Conservation (phyloP, 1,140 invertebrate species). For the Scaptomyza hsui region DNA sequence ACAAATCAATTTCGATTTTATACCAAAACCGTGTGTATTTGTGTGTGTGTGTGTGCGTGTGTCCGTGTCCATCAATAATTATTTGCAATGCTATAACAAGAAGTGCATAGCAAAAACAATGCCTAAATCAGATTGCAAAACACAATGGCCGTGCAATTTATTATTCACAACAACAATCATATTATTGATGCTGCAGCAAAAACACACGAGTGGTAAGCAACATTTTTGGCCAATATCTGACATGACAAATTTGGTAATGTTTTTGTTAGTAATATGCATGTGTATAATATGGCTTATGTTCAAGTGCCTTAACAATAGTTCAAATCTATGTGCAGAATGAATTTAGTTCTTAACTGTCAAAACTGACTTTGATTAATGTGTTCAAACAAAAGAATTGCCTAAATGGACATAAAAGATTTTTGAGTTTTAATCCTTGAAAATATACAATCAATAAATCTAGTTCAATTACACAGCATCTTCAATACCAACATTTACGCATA, state of each 20-base stretch:
- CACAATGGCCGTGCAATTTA: constrained; percentile 58
- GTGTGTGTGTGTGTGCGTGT: too few relatives aligned
- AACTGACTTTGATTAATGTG: too few relatives aligned
- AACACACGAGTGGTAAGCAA: constrained; percentile 56
- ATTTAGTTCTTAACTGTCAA: too few relatives aligned
- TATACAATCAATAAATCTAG: background rate
- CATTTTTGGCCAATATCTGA: background rate
- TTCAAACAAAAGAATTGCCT: too few relatives aligned
- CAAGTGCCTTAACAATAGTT: too few relatives aligned
- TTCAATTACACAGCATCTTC: background rate
- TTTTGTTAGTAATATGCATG: constrained; percentile 7
- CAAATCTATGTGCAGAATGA: too few relatives aligned
- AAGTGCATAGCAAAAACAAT: constrained; percentile 45
- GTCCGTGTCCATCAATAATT: constrained; percentile 16
- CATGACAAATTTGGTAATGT: constrained; percentile 37
- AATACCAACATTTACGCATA: background rate
- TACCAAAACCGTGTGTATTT: constrained; percentile 23
- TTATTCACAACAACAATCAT: constrained; percentile 54
- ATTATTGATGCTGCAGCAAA: constrained; percentile 54
- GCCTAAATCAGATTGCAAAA: constrained; percentile 42
- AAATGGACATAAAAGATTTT: too few relatives aligned
- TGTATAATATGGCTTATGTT: constrained; percentile 1
- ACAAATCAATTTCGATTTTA: constrained; percentile 61
- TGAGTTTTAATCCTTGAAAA: too few relatives aligned
- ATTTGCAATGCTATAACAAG: constrained; percentile 37